Evolutionary conservation across 1,140 invertebrate genomes (phyloP).

Genomic region (Drosophila miranda): DNA sequence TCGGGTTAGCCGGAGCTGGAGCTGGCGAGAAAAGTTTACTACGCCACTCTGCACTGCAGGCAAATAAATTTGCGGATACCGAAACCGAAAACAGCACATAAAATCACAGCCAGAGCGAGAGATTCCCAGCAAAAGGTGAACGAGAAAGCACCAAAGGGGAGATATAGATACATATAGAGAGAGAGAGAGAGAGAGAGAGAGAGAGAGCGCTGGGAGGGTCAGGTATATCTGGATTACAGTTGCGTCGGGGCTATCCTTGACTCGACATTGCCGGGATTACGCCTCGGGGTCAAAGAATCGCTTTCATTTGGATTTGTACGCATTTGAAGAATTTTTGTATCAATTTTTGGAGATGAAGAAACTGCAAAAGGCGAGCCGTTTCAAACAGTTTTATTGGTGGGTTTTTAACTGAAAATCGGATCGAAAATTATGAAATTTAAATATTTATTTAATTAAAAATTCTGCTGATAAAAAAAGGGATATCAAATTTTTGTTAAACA

Average conservation of each 20-base stretch:
- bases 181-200: too few relatives aligned
- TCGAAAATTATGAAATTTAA: too few relatives aligned
- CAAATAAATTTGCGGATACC: constrained; percentile 77
- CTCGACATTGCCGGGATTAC: constrained; percentile 43
- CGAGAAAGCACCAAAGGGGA: constrained; percentile 5
- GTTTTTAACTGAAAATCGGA: too few relatives aligned
- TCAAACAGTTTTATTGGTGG: too few relatives aligned
- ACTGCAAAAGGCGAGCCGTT: too few relatives aligned
- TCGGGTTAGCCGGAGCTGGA: constrained; percentile 38
- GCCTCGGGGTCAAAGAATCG: constrained; percentile 15
- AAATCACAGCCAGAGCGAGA: constrained; percentile 70
- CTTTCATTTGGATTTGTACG: constrained; percentile 5
- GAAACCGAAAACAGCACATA: constrained; percentile 78
- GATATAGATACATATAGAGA: background rate
- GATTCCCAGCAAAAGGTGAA: constrained; percentile 58
- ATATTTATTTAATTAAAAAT: too few relatives aligned
- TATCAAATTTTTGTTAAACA: too few relatives aligned
- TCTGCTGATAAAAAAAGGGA: too few relatives aligned
- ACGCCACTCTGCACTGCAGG: constrained; percentile 70
- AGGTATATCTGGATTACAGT: constrained; percentile 12
- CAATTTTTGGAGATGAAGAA: too few relatives aligned
- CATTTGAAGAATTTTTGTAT: too few relatives aligned
- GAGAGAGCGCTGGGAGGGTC: too few relatives aligned
- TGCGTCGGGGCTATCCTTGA: constrained; percentile 35
- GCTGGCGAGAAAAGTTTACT: constrained; percentile 61